A percentile compares a stretch with the other conserved stretches of the same genome.
These are phyloP conservation scores for Apis laboriosa DNA, from an alignment of 1,140 invertebrate genomes.

Conservation along the genomic window DNA sequence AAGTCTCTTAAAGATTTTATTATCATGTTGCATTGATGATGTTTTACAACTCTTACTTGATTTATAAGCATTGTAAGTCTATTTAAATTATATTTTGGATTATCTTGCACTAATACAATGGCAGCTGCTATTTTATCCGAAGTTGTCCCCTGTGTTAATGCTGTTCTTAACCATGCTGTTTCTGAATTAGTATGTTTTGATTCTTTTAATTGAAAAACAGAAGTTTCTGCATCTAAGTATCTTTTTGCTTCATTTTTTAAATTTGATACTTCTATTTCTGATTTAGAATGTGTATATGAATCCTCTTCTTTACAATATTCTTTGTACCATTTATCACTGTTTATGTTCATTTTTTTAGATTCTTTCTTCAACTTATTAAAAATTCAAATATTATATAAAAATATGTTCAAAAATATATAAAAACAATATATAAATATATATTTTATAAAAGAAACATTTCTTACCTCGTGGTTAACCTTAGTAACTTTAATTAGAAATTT, in stretches of 20 bases:
- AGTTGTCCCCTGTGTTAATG: constrained; percentile 90
- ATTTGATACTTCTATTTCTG: constrained; percentile 81
- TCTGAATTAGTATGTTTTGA: constrained; percentile 74
- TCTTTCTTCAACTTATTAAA: constrained; percentile 31
- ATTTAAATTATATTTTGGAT: constrained; percentile 89
- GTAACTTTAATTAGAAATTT: too few relatives aligned
- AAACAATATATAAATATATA: background rate
- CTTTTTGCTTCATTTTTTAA: constrained; percentile 84
- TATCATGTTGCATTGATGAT: constrained; percentile 87
- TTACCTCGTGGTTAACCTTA: constrained; percentile 42
- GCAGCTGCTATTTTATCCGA: constrained; percentile 93
- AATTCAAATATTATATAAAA: background rate
- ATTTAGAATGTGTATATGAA: constrained; percentile 65
- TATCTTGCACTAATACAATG: constrained; percentile 91
- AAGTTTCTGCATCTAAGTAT: constrained; percentile 83
- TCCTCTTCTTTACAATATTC: constrained; percentile 67
- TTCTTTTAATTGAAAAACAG: constrained; percentile 82
- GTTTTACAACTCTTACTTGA: constrained; percentile 91
- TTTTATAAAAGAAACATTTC: background rate
- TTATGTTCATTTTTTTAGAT: background rate
- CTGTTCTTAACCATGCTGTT: constrained; percentile 89
- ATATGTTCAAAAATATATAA: constrained; percentile 13
- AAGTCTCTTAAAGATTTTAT: constrained; percentile 89
- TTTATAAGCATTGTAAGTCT: constrained; percentile 87
- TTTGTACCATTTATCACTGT: constrained; percentile 67